These are phyloP conservation scores for Trachops cirrhosus DNA, from an alignment of 2,797 vertebrate genomes.

Conservation along the genomic window DNA sequence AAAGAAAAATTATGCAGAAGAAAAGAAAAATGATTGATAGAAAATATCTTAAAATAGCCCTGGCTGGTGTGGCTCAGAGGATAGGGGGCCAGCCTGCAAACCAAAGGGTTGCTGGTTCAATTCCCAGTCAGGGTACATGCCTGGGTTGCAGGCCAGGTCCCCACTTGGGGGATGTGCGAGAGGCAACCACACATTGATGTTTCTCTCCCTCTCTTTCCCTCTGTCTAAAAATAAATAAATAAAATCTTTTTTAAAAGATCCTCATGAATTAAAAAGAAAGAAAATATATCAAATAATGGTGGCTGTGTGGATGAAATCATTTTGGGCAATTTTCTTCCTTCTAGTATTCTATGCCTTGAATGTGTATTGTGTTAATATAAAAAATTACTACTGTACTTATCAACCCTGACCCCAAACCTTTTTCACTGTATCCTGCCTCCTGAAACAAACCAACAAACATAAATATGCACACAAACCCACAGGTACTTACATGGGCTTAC, in stretches of 20 bases:
- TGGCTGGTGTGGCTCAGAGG: no score
- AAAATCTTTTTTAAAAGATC: no score
- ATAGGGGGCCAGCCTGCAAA: no score
- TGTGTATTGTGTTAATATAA: neutral
- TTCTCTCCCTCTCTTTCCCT: no score
- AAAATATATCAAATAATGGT: neutral
- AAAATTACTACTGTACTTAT: neutral
- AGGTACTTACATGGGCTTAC: conserved; percentile 96
- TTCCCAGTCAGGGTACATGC: no score
- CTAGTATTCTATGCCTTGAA: neutral
- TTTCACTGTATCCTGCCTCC: neutral
- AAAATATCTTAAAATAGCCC: neutral
- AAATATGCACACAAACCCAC: conserved; percentile 21
- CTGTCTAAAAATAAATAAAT: no score
- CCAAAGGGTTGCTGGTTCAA: no score
- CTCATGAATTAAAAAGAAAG: neutral
- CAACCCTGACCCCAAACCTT: neutral
- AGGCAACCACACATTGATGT: no score
- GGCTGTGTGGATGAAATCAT: neutral
- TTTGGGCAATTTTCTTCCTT: neutral
- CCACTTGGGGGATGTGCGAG: no score
- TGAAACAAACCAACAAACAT: conserved; percentile 1
- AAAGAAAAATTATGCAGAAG: conserved; percentile 17
- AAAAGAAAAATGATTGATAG: neutral
- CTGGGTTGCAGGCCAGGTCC: no score